Conservation (phyloP, 1,140 invertebrate species). For the Pantala flavescens region DNA sequence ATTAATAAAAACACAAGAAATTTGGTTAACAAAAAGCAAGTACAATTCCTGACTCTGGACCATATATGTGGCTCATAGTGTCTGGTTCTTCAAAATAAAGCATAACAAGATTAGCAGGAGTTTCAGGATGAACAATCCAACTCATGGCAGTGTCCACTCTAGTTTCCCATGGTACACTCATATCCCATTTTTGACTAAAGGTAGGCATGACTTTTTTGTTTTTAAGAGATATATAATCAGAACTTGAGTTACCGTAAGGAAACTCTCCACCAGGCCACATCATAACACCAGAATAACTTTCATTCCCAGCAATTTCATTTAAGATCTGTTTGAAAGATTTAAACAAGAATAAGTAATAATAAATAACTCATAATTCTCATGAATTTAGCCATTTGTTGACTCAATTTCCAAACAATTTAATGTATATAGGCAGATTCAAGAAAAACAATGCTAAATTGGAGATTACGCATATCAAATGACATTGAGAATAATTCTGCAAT, state of each 20-base stretch:
- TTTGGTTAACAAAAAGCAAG: not conserved
- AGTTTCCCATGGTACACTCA: conserved; percentile 37
- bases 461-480: no score
- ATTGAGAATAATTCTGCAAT: no score
- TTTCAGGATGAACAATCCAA: conserved; percentile 50
- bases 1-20: not conserved
- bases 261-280: conserved; percentile 50
- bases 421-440: no score
- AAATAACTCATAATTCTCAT: no score
- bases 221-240: not conserved
- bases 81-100: conserved; percentile 68
- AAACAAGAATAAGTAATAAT: not conserved
- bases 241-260: conserved; percentile 29
- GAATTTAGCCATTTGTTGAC: no score
- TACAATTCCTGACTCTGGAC: conserved; percentile 31
- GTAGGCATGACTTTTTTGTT: conserved; percentile 30
- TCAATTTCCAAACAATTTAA: no score
- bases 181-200: conserved; percentile 39
- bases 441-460: no score
- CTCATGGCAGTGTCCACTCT: conserved; percentile 48
- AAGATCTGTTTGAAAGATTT: conserved; percentile 33
- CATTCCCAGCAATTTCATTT: conserved; percentile 36
- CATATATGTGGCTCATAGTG: conserved; percentile 41
- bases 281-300: conserved; percentile 43
- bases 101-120: conserved; percentile 50